Conservation (phyloP, 2,888 invertebrate genomes). For the Pheosia gnoma region DNA sequence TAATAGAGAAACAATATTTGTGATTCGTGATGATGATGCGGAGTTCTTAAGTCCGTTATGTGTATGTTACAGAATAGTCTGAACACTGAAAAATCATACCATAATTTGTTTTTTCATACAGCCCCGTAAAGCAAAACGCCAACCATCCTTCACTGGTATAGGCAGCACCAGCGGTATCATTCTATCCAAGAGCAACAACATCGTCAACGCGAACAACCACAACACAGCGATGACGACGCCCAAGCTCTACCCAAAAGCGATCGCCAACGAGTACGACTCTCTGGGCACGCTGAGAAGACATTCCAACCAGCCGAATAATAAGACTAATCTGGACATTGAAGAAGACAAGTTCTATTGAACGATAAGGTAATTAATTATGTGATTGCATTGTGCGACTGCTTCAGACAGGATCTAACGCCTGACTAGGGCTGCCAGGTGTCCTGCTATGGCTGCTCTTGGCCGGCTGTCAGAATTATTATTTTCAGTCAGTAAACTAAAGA, state of each 20-base stretch:
- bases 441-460: no score
- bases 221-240: slow-evolving; percentile 83
- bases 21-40: no score
- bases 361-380: neutral
- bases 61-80: no score
- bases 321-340: slow-evolving; percentile 85
- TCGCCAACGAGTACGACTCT: slow-evolving; percentile 89
- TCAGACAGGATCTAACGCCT: no score
- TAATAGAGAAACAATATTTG: no score
- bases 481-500: no score
- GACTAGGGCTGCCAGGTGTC: no score
- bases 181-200: slow-evolving; percentile 83
- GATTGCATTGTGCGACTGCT: no score
- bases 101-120: slow-evolving; percentile 33
- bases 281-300: slow-evolving; percentile 90
- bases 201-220: slow-evolving; percentile 86
- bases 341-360: slow-evolving; percentile 87
- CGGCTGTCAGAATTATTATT: no score
- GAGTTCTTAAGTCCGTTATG: no score
- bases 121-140: slow-evolving; percentile 85
- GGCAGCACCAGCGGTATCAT: slow-evolving; percentile 79
- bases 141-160: slow-evolving; percentile 88
- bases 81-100: neutral
- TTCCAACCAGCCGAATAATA: slow-evolving; percentile 88
- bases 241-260: slow-evolving; percentile 88